Evolutionary conservation across 2,888 invertebrate genomes (phyloP).

Genomic region (Athalia cordata): DNA sequence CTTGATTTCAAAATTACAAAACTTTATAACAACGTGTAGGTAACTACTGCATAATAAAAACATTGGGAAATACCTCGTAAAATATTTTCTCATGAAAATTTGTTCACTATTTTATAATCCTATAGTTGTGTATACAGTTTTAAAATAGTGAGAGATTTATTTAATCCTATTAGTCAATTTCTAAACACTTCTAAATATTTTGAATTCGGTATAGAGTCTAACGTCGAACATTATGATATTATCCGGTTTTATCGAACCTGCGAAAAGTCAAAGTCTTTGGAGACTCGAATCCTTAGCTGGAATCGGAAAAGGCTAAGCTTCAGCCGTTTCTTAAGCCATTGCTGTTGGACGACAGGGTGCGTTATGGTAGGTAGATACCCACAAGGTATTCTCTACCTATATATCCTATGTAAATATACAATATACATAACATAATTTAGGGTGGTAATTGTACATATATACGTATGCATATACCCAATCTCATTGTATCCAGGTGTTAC

Average conservation of each 20-base stretch:
- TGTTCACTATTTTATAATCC: neutral
- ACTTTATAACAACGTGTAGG: too few species aligned
- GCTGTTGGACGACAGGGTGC: too few species aligned
- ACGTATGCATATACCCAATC: neutral
- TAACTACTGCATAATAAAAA: too few species aligned
- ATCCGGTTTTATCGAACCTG: neutral
- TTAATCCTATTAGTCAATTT: slow-evolving; percentile 22
- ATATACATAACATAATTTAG: slow-evolving; percentile 5
- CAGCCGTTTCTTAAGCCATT: too few species aligned
- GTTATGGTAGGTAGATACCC: too few species aligned
- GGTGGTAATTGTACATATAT: neutral
- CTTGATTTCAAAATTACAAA: too few species aligned
- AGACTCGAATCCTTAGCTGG: too few species aligned
- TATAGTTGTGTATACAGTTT: neutral
- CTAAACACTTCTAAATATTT: slow-evolving; percentile 36
- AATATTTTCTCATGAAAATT: neutral
- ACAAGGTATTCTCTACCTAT: too few species aligned
- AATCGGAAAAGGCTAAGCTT: too few species aligned
- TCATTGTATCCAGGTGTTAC: neutral
- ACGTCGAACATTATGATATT: neutral
- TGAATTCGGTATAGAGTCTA: neutral
- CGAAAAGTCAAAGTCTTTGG: too few species aligned
- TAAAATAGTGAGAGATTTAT: neutral
- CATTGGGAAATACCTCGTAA: too few species aligned
- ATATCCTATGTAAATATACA: neutral